Base-by-base conservation (phyloP, 1,140 invertebrate species). In the Lepidurus arcticus region DNA sequence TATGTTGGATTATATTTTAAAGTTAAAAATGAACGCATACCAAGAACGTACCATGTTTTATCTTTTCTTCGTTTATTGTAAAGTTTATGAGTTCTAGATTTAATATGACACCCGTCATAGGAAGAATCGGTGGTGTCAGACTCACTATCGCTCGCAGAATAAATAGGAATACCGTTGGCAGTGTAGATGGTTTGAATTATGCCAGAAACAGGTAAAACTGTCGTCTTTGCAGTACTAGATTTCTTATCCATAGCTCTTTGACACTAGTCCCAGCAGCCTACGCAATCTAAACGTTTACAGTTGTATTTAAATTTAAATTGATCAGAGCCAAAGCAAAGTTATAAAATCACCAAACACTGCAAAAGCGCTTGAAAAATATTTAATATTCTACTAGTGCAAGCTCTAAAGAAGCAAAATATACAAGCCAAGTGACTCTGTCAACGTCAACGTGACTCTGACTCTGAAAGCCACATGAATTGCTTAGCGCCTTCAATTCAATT, bases 41-140 rank as follows among this genome's bases (percentile, higher is more conserved):
- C 21, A 21, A 65, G 7, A 65, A 21, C 53, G 16, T 65, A 65
- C 53, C 53, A 13, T 9, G 53, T 21, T 65, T 13, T 65, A 21
- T 65, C 53, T 65, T 65, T 65, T 65, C 53, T 65, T 65, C 53
- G 53, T 21, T 65, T 65, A 65, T 21, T 21, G 7, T n/a, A 65
- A 4, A 65, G 21, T 21, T 65, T 65, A 21, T n/a, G 21, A 65
- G 53, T 21, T 65, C 53, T 65, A 65, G 6, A 65, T 65, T 65
- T 65, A 65, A 65, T 13, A 1, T 21, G 16, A 21, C 21, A 65
- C 16, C 53, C 16, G 13, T 65, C 53, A 65, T 65, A 13, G 53
- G 16, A 65, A 13, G 53, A 65, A 65, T 65, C 53, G 53, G 53
- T 65, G 3, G 53, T 16, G 21, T 65, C 53, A 3, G 53, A 65